Evolutionary conservation across 2,888 invertebrate genomes (phyloP), one percentile per base, ranked within the genome.

Genomic region (Torymus auratus): DNA sequence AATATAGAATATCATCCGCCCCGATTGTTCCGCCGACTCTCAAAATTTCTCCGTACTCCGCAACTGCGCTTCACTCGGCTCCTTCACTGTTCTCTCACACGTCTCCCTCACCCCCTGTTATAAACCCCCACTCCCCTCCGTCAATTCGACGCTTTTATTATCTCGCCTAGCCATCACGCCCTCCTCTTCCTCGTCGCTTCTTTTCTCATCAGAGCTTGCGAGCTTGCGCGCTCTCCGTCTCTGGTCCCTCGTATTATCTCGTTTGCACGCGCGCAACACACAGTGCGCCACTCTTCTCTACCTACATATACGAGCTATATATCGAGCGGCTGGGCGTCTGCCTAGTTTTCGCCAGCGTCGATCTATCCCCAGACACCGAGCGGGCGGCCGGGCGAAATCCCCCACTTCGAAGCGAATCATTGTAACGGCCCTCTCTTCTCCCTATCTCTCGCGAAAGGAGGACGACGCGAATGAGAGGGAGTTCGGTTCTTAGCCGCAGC

Each of bases 91-190:
- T 41, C 7, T 41, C 41, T 1, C 41, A 41, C 41, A 1, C 1
- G 0, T 41, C 41, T 41, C 28, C 7, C 28, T 28, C 28, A 2
- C 28, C 7, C 41, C 7, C 41, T 7, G 41, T 41, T 41, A 41
- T 41, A 41, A 41, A 41, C 41, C 41, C 41, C 41, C 41, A 41
- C 65, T 52, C 65, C 15, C 23, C 56, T 13, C 12, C 15, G 69
- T 69, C 69, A 56, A 69, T 69, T 17, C 56, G 56, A 41, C n/a
- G 70, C 70, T 71, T 71, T 60, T 71, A 71, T 71, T 71, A 71
- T 71, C 69, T 58, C 12, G 50, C 50, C 65, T 56, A 55, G 14
- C 61, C 61, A 41, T 41, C 28, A 12, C 65, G 50, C 41, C 56
- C 56, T 58, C 15, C 55, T 23, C 28, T 58, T 17, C n/a, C 28